phyloP scores from a whole-genome alignment of 2,888 invertebrate genomes.

The Aradus depressus region DNA sequence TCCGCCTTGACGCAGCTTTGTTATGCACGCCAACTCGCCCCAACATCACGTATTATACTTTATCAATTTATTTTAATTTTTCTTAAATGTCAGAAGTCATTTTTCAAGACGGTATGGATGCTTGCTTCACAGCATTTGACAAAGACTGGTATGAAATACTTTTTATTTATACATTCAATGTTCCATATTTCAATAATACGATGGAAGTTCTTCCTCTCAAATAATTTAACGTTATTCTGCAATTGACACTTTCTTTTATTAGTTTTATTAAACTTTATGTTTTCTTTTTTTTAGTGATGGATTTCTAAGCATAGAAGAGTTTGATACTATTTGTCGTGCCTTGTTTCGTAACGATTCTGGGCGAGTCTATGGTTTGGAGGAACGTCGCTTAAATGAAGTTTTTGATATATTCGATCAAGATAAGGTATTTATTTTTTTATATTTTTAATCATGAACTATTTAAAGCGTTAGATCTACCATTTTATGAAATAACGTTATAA shows the following conservation, averaged over 20 bases:
- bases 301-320: constrained; percentile 62
- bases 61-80: constrained; percentile 3
- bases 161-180: constrained; percentile 3
- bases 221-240: no score
- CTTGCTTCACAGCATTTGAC: constrained; percentile 82
- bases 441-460: no score
- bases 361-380: constrained; percentile 65
- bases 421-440: constrained; percentile 35
- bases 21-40: not conserved
- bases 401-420: constrained; percentile 74
- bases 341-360: constrained; percentile 77
- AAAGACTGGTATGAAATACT: constrained; percentile 64
- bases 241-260: no score
- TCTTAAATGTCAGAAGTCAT: no score
- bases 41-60: not conserved
- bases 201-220: no score
- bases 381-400: constrained; percentile 58
- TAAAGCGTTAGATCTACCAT: not conserved
- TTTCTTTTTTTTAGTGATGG: constrained; percentile 51
- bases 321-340: constrained; percentile 69
- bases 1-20: not conserved
- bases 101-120: constrained; percentile 68
- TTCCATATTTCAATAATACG: not conserved
- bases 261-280: not conserved
- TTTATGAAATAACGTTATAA: not conserved